A percentile compares a stretch with the other conserved stretches of the same genome.
These are phyloP conservation scores for Coccyzus lansbergi DNA, from an alignment of 2,797 vertebrate genomes.

Conservation along the genomic window DNA sequence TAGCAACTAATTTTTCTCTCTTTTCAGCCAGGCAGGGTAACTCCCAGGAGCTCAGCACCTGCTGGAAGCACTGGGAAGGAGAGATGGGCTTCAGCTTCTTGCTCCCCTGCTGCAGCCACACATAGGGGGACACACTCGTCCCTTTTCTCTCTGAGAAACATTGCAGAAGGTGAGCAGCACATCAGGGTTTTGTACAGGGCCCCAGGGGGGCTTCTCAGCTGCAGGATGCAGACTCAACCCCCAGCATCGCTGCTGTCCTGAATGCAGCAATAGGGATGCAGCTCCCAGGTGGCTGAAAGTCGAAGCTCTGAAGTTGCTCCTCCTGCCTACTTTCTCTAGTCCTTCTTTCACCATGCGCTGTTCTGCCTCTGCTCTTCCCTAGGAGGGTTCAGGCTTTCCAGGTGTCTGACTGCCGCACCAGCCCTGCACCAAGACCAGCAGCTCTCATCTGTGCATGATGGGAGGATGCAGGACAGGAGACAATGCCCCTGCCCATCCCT, in stretches of 20 bases:
- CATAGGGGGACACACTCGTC: neutral
- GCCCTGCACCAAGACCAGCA: neutral
- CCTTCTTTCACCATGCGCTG: neutral
- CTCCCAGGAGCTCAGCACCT: neutral
- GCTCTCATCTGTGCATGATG: neutral
- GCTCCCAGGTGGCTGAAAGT: rapidly evolving
- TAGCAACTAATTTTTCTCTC: rapidly evolving
- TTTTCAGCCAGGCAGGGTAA: rapidly evolving
- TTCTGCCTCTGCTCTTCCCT: neutral
- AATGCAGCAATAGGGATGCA: rapidly evolving
- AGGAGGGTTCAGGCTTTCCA: neutral
- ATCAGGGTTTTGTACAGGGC: rapidly evolving
- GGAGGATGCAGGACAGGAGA: too few relatives aligned
- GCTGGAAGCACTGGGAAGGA: neutral
- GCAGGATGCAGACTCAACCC: neutral
- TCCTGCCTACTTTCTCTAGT: neutral
- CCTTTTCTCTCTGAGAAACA: rapidly evolving
- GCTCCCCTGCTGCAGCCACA: neutral
- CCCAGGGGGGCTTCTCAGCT: neutral
- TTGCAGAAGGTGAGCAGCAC: rapidly evolving
- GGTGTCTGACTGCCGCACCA: rapidly evolving
- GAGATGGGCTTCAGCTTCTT: neutral
- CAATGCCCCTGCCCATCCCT: too few relatives aligned
- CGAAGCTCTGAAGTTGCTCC: neutral
- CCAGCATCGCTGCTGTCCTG: neutral